Evolutionary conservation across 2,888 invertebrate species (phyloP).

Genomic region (Horisme vitalbata): DNA sequence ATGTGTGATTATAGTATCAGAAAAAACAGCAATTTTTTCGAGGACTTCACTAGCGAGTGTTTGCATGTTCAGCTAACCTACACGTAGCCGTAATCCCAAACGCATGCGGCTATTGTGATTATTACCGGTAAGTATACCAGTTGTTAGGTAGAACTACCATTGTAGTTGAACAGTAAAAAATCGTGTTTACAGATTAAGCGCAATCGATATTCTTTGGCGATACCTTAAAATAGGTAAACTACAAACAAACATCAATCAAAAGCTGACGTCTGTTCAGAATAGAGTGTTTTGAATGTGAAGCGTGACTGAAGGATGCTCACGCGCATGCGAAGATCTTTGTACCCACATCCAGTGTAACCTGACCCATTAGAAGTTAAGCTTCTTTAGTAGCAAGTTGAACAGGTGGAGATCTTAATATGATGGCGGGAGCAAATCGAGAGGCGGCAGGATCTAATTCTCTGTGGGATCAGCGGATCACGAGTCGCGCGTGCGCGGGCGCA

Average conservation of each 20-base stretch:
- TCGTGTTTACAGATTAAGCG: no score
- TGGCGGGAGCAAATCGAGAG: slow-evolving; percentile 40
- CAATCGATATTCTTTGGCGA: no score
- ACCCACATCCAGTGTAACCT: slow-evolving; percentile 31
- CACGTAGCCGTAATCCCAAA: no score
- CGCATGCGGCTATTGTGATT: no score
- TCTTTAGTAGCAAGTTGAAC: slow-evolving; percentile 14
- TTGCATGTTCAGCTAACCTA: no score
- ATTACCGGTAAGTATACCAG: no score
- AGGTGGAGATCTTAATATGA: slow-evolving; percentile 32
- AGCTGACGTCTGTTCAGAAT: slow-evolving; percentile 41
- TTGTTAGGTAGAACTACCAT: no score
- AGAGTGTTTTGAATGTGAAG: slow-evolving; percentile 44
- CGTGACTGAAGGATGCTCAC: slow-evolving; percentile 61
- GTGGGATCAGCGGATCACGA: slow-evolving; percentile 60
- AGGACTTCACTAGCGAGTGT: no score
- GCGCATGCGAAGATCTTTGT: slow-evolving; percentile 51
- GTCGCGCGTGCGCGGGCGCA: slow-evolving; percentile 42
- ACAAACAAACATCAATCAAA: slow-evolving; percentile 54
- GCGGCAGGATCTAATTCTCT: slow-evolving; percentile 60
- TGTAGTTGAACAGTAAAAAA: no score
- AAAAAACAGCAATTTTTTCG: no score
- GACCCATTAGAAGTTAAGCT: slow-evolving; percentile 25
- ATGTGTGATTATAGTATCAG: no score
- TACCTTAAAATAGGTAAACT: slow-evolving; percentile 18